These are phyloP conservation scores for Apeltes quadracus DNA, from an alignment of 2,113 vertebrate species.

Conservation along the genomic window DNA sequence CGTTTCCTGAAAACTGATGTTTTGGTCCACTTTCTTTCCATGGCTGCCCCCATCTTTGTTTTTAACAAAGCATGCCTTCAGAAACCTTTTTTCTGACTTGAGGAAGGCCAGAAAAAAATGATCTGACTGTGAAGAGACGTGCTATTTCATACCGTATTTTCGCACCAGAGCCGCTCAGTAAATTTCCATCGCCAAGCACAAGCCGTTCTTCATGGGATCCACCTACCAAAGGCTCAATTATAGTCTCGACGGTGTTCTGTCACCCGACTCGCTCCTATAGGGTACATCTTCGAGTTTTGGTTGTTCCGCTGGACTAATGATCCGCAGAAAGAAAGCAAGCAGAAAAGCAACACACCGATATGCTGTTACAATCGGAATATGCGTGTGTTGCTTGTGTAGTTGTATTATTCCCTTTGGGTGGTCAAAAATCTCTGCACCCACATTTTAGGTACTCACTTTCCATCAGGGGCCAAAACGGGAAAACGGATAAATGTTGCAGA, in stretches of 20 bases:
- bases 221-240: background rate
- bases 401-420: too few relatives aligned
- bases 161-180: background rate
- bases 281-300: background rate
- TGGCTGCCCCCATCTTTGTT: background rate
- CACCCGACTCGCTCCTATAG: background rate
- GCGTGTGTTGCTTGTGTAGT: background rate
- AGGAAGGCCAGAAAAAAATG: background rate
- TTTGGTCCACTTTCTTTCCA: background rate
- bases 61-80: background rate
- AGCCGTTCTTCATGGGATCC: background rate
- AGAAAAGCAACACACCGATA: background rate
- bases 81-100: conserved; percentile 2
- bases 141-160: background rate
- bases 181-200: background rate
- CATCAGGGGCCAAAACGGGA: background rate
- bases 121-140: background rate
- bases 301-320: background rate
- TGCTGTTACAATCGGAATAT: background rate
- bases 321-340: background rate
- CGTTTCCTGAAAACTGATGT: conserved; percentile 5
- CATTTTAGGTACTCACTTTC: background rate
- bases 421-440: background rate
- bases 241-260: background rate
- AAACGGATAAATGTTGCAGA: background rate